phyloP scores from a whole-genome alignment of 1,140 invertebrate species.

The Ridgeia piscesae region DNA sequence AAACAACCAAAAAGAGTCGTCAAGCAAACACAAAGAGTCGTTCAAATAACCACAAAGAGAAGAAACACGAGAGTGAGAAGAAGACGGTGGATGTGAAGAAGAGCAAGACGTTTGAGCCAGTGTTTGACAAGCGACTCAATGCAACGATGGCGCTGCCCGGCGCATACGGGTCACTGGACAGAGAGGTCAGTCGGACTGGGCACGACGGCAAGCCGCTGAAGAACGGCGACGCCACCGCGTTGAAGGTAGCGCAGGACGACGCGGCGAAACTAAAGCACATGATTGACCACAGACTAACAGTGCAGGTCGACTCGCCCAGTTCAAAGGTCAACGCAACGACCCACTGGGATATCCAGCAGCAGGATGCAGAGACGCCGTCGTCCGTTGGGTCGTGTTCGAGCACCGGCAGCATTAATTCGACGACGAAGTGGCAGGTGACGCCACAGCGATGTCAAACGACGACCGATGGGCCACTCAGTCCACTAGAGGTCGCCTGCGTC shows the following conservation, averaged over 20 bases:
- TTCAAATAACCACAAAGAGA: too few relatives aligned
- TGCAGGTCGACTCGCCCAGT: background rate
- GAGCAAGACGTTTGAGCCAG: constrained; percentile 19
- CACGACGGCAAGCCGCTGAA: constrained; percentile 22
- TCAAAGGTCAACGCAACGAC: constrained; percentile 46
- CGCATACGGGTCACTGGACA: constrained; percentile 36
- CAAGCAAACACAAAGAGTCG: too few relatives aligned
- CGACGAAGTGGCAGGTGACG: constrained; percentile 54
- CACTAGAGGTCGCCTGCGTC: background rate
- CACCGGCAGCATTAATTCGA: constrained; percentile 51
- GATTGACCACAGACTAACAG: constrained; percentile 22
- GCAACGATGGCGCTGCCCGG: constrained; percentile 44
- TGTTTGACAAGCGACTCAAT: constrained; percentile 44
- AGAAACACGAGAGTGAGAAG: background rate
- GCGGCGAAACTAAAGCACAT: constrained; percentile 18
- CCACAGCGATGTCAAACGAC: constrained; percentile 28
- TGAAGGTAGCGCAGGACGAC: background rate
- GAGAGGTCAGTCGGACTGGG: constrained; percentile 27
- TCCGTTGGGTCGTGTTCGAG: constrained; percentile 48
- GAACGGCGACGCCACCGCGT: background rate
- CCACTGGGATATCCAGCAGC: constrained; percentile 47
- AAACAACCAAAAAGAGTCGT: constrained; percentile 27
- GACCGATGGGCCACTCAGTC: background rate
- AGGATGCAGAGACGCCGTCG: constrained; percentile 45
- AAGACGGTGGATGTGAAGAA: constrained; percentile 5